Conservation (phyloP, 2,888 invertebrate species). For the Lasioglossum figueresi region DNA sequence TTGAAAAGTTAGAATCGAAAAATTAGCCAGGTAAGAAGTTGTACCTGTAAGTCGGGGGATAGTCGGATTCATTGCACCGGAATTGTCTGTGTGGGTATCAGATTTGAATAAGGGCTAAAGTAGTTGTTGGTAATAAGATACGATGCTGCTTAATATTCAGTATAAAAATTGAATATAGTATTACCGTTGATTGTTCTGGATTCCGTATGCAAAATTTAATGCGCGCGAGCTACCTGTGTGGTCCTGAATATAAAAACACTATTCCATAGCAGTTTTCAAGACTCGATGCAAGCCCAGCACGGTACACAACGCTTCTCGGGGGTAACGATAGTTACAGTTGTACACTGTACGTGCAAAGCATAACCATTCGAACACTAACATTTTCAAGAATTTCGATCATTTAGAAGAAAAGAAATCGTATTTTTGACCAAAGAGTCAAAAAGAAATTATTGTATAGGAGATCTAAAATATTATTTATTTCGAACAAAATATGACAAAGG, state of each 20-base stretch:
- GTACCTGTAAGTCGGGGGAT: background rate
- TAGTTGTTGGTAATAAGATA: conserved; percentile 62
- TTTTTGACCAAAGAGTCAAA: no score
- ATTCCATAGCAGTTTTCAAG: conserved; percentile 29
- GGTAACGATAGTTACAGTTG: conserved; percentile 4
- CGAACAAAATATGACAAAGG: no score
- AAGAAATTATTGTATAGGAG: no score
- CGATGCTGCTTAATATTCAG: conserved; percentile 76
- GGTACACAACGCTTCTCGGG: background rate
- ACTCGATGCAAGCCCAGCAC: background rate
- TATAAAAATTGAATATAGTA: conserved; percentile 79
- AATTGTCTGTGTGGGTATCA: conserved; percentile 39
- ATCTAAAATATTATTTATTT: no score
- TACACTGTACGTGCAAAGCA: no score
- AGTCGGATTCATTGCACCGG: background rate
- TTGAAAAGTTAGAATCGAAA: background rate
- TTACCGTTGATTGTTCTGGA: conserved; percentile 76
- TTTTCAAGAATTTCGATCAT: no score
- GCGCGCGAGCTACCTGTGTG: conserved; percentile 75
- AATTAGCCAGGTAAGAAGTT: background rate
- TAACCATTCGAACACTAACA: no score
- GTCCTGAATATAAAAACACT: conserved; percentile 69
- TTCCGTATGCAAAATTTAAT: conserved; percentile 77
- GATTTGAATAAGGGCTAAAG: conserved; percentile 28
- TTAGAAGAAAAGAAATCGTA: no score